Percentiles rank a stretch among this genome's conserved stretches.
Evolutionary conservation across 2,888 invertebrate genomes (phyloP).

Genomic region (Meta bourneti): DNA sequence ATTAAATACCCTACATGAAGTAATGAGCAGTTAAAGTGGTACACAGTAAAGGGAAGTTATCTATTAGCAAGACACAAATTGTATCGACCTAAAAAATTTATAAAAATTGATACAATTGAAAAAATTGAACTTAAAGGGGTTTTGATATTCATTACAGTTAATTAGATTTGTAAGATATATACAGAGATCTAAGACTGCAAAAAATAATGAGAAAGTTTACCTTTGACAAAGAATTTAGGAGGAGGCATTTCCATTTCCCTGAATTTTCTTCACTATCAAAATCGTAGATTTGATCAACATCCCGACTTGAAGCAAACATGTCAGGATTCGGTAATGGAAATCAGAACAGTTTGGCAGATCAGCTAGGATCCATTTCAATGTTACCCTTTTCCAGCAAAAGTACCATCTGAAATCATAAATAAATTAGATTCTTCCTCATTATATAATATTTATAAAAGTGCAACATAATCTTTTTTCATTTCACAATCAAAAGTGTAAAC

Average conservation of each 20-base stretch:
- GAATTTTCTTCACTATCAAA: conserved; percentile 77
- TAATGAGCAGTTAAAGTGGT: no score
- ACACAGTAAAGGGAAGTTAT: no score
- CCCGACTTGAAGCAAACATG: conserved; percentile 77
- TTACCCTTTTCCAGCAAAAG: conserved; percentile 17
- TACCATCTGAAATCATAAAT: conserved; percentile 53
- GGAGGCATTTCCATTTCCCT: conserved; percentile 93
- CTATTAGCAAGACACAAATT: no score
- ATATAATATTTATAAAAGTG: no score
- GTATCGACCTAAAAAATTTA: no score
- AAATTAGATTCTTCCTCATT: neutral
- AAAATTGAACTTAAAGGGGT: no score
- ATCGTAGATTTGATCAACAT: conserved; percentile 75
- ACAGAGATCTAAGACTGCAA: no score
- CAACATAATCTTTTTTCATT: neutral
- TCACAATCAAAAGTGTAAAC: no score
- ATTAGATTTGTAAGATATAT: no score
- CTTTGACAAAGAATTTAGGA: conserved; percentile 92
- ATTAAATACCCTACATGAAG: no score
- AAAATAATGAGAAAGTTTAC: conserved; percentile 82
- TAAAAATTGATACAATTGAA: no score
- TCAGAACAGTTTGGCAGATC: conserved; percentile 36
- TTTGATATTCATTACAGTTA: no score
- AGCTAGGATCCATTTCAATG: conserved; percentile 70
- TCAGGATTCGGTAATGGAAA: conserved; percentile 35